Conservation (phyloP, 2,888 invertebrate species). For the Stenolophus ochropezus region DNA sequence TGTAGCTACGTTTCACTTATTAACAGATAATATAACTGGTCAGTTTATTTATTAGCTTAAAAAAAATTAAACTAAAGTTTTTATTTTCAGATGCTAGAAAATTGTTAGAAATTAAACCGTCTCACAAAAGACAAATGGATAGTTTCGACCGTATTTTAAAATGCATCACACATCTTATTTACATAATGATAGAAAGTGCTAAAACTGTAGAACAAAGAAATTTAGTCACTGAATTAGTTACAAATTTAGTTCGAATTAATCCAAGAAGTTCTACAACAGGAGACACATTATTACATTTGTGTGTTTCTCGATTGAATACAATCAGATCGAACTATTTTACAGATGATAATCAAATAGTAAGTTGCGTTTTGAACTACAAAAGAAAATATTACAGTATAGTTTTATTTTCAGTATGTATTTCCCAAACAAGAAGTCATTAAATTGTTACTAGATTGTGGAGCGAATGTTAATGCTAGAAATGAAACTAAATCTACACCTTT, state of each 20-base stretch:
- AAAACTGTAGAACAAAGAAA: conserved; percentile 74
- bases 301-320: conserved; percentile 85
- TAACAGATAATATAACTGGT: conserved; percentile 79
- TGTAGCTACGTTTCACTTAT: conserved; percentile 80
- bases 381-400: neutral
- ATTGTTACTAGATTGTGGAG: conserved; percentile 86
- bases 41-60: conserved; percentile 60
- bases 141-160: conserved; percentile 88
- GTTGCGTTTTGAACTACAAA: conserved; percentile 60
- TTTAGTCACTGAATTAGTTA: conserved; percentile 74
- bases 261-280: conserved; percentile 82
- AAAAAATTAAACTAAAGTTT: neutral
- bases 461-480: conserved; percentile 85
- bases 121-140: conserved; percentile 86
- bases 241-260: conserved; percentile 77
- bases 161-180: conserved; percentile 86
- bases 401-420: conserved; percentile 79
- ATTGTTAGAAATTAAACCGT: conserved; percentile 78
- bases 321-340: conserved; percentile 86
- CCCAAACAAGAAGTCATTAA: conserved; percentile 82
- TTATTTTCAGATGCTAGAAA: conserved; percentile 73
- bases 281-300: conserved; percentile 90
- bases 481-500: conserved; percentile 86
- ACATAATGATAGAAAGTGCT: conserved; percentile 80
- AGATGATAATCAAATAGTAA: conserved; percentile 77